A percentile compares a stretch with the other conserved stretches of the same genome.
Conservation (phyloP, 2,888 invertebrate genomes). For the Leptopilina syphax region DNA sequence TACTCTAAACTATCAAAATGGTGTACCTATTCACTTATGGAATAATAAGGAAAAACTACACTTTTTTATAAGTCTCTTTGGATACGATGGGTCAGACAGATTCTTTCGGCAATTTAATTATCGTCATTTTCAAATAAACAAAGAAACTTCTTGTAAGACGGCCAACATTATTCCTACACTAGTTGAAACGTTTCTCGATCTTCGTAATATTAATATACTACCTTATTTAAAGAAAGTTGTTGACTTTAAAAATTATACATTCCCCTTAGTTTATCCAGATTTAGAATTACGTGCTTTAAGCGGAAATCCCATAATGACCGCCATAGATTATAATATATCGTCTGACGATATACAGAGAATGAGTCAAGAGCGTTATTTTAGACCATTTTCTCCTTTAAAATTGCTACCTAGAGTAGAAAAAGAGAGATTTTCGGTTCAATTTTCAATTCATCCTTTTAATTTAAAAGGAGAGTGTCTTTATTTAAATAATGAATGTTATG, state of each 20-base stretch:
- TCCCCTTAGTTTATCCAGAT: neutral
- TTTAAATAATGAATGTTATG: neutral
- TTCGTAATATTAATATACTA: neutral
- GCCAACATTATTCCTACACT: neutral
- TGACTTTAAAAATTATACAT: neutral
- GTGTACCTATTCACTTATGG: neutral
- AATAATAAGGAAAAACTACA: neutral
- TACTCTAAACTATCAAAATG: neutral
- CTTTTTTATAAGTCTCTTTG: neutral
- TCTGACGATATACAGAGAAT: neutral
- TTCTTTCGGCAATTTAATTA: neutral
- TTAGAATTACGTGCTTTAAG: neutral
- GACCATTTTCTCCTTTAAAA: neutral
- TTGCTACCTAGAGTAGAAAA: too few species aligned
- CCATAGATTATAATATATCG: neutral
- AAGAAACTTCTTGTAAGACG: neutral
- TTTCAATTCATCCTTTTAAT: too few species aligned
- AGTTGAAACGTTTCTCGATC: neutral
- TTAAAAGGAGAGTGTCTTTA: neutral
- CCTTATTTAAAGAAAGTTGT: neutral
- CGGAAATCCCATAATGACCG: neutral
- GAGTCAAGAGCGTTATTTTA: neutral
- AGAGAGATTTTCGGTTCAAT: too few species aligned
- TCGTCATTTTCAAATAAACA: neutral
- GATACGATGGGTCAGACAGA: neutral